Evolutionary conservation across 2,888 invertebrate species (phyloP).

Genomic region (Drosophila paranaensis): DNA sequence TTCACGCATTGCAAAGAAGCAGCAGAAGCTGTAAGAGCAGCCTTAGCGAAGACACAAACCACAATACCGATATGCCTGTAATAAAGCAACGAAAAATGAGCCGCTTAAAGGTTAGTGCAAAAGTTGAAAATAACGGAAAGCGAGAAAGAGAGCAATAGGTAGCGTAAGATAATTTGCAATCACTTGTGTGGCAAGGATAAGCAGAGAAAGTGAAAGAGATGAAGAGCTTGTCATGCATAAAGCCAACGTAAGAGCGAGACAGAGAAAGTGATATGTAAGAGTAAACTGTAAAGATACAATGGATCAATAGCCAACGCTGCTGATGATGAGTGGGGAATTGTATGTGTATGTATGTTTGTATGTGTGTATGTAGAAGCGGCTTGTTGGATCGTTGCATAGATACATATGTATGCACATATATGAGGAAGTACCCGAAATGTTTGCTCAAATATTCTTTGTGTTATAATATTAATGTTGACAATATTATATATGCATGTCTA

Average conservation of each 20-base stretch:
- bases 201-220: conserved; percentile 31
- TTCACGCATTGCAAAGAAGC: conserved; percentile 10
- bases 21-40: conserved; percentile 6
- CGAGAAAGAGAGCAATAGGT: background rate
- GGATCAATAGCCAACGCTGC: background rate
- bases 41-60: conserved; percentile 50
- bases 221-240: background rate
- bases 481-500: no score
- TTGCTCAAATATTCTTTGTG: no score
- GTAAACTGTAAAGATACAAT: background rate
- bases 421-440: no score
- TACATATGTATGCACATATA: no score
- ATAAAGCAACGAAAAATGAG: conserved; percentile 83
- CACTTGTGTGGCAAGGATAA: background rate
- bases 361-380: background rate
- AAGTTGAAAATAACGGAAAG: background rate
- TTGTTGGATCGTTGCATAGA: background rate
- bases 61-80: conserved; percentile 68
- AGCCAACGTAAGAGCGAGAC: background rate
- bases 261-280: conserved; percentile 41
- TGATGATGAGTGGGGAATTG: background rate
- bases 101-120: conserved; percentile 80
- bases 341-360: background rate
- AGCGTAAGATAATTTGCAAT: background rate
- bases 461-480: no score